Conservation (phyloP, 2,797 vertebrate genomes). For the Momotus momota region DNA sequence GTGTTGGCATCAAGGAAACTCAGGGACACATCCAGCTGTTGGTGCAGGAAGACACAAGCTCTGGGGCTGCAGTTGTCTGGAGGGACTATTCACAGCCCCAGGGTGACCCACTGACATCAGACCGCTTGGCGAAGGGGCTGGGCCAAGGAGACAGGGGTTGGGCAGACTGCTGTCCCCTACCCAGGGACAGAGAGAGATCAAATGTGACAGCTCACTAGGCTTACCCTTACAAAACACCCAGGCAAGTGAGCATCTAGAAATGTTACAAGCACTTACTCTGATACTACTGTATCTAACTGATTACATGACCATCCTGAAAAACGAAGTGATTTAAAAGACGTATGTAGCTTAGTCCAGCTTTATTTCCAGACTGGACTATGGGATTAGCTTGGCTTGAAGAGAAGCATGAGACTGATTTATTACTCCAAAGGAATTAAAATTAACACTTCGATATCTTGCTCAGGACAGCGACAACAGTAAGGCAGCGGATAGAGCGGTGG, state of each 20-base stretch:
- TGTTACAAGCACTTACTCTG: background rate
- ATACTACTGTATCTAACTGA: background rate
- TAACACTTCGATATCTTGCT: background rate
- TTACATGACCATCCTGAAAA: background rate
- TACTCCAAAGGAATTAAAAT: background rate
- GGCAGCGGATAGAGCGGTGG: background rate
- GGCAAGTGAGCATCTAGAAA: background rate
- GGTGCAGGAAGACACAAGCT: background rate
- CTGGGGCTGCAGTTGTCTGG: background rate
- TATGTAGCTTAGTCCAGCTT: background rate
- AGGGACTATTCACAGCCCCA: accelerated
- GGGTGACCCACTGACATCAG: background rate
- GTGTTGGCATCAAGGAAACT: accelerated
- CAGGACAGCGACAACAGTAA: background rate
- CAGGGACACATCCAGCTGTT: background rate
- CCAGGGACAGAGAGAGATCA: accelerated
- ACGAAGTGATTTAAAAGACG: background rate
- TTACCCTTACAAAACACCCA: background rate
- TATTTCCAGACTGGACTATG: background rate
- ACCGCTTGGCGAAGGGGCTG: background rate
- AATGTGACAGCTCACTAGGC: background rate
- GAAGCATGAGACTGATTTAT: background rate
- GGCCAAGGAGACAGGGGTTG: background rate
- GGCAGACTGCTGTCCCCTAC: background rate
- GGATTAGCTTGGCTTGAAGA: background rate